phyloP scores from a whole-genome alignment of 2,888 invertebrate genomes.

The Macaria notata region DNA sequence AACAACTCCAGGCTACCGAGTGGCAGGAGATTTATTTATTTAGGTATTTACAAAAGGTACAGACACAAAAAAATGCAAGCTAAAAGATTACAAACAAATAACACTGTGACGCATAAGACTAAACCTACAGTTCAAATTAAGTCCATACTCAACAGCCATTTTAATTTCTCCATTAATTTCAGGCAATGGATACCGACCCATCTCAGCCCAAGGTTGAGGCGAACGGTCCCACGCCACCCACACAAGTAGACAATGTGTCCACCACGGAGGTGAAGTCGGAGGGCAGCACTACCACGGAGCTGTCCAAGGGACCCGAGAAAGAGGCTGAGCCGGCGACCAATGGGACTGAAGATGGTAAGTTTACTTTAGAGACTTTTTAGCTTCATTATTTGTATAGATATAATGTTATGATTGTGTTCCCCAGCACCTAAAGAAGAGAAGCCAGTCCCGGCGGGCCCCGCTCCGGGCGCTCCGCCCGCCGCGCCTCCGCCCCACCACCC shows the following conservation, averaged over 20 bases:
- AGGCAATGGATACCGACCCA: conserved; percentile 71
- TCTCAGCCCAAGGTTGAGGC: conserved; percentile 53
- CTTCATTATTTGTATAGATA: too few relatives aligned
- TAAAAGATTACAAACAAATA: too few relatives aligned
- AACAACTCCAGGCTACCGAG: too few relatives aligned
- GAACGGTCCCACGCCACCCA: conserved; percentile 69
- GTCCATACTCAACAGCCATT: too few relatives aligned
- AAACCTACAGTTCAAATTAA: too few relatives aligned
- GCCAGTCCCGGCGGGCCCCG: conserved; percentile 18
- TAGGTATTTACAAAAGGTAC: too few relatives aligned
- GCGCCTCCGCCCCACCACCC: conserved; percentile 27
- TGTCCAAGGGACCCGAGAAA: conserved; percentile 50
- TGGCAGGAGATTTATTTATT: too few relatives aligned
- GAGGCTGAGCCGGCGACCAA: conserved; percentile 23
- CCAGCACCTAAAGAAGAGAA: conserved; percentile 31
- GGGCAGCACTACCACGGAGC: conserved; percentile 56
- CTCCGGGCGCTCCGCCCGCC: conserved; percentile 13
- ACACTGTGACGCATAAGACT: too few relatives aligned
- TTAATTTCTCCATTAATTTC: neutral
- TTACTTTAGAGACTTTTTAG: neutral
- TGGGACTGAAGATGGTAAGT: conserved; percentile 39
- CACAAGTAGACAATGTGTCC: conserved; percentile 74
- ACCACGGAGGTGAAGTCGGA: conserved; percentile 67
- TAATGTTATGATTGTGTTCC: conserved; percentile 1
- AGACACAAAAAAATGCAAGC: too few relatives aligned